Base-by-base conservation (phyloP, 2,888 invertebrate species). In the Barypeithes pellucidus region DNA sequence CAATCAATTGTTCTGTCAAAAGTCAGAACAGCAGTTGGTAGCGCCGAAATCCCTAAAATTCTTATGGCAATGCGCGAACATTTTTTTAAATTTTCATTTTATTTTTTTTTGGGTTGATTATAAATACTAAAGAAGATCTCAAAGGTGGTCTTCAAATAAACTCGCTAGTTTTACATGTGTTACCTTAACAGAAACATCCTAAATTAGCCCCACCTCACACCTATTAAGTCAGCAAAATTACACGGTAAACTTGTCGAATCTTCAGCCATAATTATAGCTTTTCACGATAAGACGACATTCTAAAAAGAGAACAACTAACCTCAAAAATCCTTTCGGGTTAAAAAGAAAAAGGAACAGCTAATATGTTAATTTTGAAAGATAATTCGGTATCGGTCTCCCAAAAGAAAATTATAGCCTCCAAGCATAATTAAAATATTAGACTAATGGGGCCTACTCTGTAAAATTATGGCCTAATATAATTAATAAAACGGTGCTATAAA, bases 351-450 rank as follows among this genome's bases (percentile, higher is more conserved):
- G n/a, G n/a, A 50, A n/a, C n/a, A 24, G 18, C 29, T 18, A 62
- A 33, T 66, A 66, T 66, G 66, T 66, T 54, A 66, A 67, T 66
- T 59, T 47, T 33, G 22, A 18, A 67, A 43, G 43, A 59, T 67
- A 57, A 59, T 54, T 41, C 47, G 29, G 67, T 67, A 65, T 52
- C 65, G 60, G 60, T 29, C 22, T n/a, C 8, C 33, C 47, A 39
- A 60, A 59, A 43, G 29, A 65, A 65, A 52, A 16, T 36, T 36
- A 50, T 36, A 22, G 41, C 41, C 54, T 59, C 12, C 18, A 45
- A 47, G 54, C 41, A 47, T 67, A 67, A 67, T 72, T 72, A 72
- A 72, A 72, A 72, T 72, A 72, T 72, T 72, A 71, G 71, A 65
- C 66, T 63, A 71, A 66, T 63, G 65, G 65, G 50, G 47, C 61